Conservation (phyloP, 2,888 invertebrate species). For the Andrena marginata region DNA sequence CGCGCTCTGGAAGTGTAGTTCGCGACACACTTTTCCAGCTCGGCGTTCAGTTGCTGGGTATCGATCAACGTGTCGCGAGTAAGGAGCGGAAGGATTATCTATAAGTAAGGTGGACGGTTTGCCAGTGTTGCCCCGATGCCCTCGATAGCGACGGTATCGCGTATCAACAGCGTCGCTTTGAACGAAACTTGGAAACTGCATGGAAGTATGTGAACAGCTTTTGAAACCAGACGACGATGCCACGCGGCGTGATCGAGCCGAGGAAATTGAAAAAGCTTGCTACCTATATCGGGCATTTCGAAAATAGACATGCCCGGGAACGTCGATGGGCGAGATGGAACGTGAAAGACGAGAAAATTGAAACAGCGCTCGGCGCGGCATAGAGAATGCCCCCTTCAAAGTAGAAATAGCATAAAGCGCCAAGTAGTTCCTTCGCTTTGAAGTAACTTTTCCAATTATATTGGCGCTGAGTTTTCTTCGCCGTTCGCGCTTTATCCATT, state of each 20-base stretch:
- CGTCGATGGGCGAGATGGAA: not conserved
- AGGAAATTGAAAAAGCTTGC: slow-evolving; percentile 32
- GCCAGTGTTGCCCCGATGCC: not conserved
- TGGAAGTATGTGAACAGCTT: not conserved
- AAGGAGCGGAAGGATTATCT: not conserved
- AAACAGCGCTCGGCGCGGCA: not conserved
- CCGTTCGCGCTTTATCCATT: not conserved
- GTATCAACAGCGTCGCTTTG: not conserved
- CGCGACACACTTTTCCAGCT: not conserved
- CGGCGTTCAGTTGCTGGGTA: not conserved
- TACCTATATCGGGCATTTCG: not conserved
- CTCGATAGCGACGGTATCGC: not conserved
- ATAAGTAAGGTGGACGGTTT: not conserved
- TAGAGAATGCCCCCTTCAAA: slow-evolving; percentile 12
- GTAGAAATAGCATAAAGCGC: not conserved
- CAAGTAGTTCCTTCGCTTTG: not conserved
- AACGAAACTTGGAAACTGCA: slow-evolving; percentile 6
- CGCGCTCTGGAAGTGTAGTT: not conserved
- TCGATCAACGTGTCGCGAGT: not conserved
- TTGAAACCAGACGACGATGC: not conserved
- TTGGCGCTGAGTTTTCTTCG: not conserved
- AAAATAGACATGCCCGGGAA: not conserved
- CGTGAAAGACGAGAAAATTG: slow-evolving; percentile 19
- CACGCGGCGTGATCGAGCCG: not conserved
- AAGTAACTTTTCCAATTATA: not conserved